Conservation (phyloP, 2,113 vertebrate genomes). For the Pipra filicauda region DNA sequence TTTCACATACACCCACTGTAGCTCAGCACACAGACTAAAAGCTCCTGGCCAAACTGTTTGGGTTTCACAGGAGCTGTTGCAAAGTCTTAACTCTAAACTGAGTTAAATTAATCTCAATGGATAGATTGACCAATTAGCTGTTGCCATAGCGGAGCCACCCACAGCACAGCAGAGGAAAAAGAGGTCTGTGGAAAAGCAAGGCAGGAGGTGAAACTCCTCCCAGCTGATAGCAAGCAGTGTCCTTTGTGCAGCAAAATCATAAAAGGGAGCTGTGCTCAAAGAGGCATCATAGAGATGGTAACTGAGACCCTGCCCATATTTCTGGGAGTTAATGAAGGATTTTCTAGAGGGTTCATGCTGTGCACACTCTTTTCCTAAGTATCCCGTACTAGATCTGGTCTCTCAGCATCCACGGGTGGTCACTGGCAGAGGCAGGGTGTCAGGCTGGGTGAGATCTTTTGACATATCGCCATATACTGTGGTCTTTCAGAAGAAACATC, state of each 20-base stretch:
- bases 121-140: background rate
- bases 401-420: rapidly evolving
- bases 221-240: background rate
- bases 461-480: background rate
- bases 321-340: background rate
- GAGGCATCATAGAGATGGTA: background rate
- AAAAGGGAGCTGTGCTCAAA: background rate
- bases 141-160: background rate
- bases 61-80: background rate
- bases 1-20: background rate
- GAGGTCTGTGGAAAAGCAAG: background rate
- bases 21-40: background rate
- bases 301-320: background rate
- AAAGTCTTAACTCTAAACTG: background rate
- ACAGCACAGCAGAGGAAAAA: background rate
- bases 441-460: background rate
- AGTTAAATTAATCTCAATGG: background rate
- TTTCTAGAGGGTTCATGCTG: rapidly evolving
- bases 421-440: background rate
- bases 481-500: background rate
- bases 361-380: background rate
- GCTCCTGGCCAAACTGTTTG: background rate
- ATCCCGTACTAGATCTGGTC: background rate
- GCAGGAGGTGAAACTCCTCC: background rate
- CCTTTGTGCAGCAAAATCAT: background rate